Percentiles rank a stretch among this genome's conserved stretches.
Conservation (phyloP, 2,797 vertebrate species). For the Gambelia wislizenii region DNA sequence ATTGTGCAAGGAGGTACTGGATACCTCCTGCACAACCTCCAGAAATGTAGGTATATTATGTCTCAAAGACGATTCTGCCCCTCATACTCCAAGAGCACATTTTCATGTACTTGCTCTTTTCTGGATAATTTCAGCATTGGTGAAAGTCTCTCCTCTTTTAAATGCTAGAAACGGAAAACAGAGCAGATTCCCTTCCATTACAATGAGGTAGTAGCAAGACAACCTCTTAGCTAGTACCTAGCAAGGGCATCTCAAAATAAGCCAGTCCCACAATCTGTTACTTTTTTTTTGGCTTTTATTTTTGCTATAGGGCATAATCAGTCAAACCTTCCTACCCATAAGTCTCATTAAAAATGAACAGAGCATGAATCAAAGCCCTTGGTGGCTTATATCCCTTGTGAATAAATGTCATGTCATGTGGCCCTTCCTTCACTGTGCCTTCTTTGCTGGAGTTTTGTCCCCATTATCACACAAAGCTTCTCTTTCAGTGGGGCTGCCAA, state of each 20-base stretch:
- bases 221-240: neutral
- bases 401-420: accelerated
- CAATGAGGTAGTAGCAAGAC: neutral
- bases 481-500: neutral
- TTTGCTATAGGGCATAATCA: neutral
- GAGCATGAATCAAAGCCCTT: neutral
- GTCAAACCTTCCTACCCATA: neutral
- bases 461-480: neutral
- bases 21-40: too few relatives aligned
- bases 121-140: neutral
- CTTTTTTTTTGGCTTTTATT: neutral
- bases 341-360: conserved; percentile 15
- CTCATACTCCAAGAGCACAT: neutral
- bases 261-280: neutral
- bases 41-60: too few relatives aligned
- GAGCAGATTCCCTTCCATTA: neutral
- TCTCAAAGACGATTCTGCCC: too few relatives aligned
- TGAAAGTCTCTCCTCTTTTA: neutral
- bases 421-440: accelerated
- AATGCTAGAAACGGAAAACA: neutral
- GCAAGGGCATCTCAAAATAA: neutral
- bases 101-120: neutral
- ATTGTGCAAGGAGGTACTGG: too few relatives aligned
- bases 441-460: neutral
- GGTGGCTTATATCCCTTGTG: neutral